Conservation (phyloP, 2,888 invertebrate genomes). For the Himalopsyche japonica region DNA sequence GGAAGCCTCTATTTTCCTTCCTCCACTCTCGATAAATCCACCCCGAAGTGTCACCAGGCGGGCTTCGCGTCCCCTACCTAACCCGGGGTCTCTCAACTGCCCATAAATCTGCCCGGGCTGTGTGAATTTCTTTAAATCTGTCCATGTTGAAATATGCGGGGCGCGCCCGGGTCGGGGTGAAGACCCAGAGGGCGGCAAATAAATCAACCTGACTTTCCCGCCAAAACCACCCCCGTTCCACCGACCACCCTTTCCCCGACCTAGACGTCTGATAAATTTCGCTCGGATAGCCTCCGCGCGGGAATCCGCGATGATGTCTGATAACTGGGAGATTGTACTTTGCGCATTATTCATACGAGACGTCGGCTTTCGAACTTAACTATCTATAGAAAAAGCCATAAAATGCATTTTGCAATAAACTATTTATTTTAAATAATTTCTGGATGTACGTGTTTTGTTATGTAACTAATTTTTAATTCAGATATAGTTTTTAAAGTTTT, state of each 20-base stretch:
- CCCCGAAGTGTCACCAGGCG: not conserved
- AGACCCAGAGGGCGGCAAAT: conserved; percentile 18
- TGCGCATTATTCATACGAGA: not conserved
- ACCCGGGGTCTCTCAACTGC: conserved; percentile 30
- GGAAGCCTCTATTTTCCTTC: not conserved
- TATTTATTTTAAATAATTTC: too few relatives aligned
- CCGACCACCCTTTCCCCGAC: conserved; percentile 9
- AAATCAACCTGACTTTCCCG: conserved; percentile 24
- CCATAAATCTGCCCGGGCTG: conserved; percentile 38
- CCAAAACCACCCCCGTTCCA: conserved; percentile 2
- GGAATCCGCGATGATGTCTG: not conserved
- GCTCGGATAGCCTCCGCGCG: not conserved
- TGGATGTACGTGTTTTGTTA: too few relatives aligned
- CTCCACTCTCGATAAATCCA: conserved; percentile 3
- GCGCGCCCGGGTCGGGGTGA: conserved; percentile 27
- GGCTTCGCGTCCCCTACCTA: not conserved
- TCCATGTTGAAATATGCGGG: conserved; percentile 40
- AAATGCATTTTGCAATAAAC: not conserved
- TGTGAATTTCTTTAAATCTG: conserved; percentile 42
- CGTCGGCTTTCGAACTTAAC: not conserved
- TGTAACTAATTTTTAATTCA: too few relatives aligned
- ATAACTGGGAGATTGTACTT: not conserved
- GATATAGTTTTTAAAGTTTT: too few relatives aligned
- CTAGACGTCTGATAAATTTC: conserved; percentile 29
- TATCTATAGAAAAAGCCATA: not conserved